These are phyloP conservation scores for Drosophila planitibia DNA, from an alignment of 2,888 invertebrate genomes.

Conservation along the genomic window DNA sequence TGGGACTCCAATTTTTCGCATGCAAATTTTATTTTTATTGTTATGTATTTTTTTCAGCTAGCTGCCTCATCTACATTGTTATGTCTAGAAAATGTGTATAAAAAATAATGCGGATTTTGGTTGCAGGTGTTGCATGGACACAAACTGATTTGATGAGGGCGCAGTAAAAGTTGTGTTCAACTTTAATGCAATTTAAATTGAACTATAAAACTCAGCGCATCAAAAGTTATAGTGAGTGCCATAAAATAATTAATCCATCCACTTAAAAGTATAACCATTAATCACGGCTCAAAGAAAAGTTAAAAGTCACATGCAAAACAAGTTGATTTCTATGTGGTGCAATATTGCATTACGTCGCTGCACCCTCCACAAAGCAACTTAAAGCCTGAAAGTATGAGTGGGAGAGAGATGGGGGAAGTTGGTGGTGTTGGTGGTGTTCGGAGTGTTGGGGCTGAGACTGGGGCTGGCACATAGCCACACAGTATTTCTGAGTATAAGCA, in stretches of 20 bases:
- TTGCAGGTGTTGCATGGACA: not conserved
- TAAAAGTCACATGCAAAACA: not conserved
- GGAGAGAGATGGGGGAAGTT: not conserved
- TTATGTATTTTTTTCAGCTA: not conserved
- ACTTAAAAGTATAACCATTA: not conserved
- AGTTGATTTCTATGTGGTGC: not conserved
- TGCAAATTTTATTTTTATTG: not conserved
- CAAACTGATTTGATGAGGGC: not conserved
- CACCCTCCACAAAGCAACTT: not conserved
- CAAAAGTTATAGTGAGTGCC: not conserved
- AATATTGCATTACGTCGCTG: not conserved
- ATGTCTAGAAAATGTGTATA: not conserved
- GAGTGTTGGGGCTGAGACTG: too few species aligned
- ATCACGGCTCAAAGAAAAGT: not conserved
- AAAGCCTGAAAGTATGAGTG: not conserved
- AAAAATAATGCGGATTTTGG: not conserved
- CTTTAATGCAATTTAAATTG: not conserved
- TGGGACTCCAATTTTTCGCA: not conserved
- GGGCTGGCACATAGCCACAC: not conserved
- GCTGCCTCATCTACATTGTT: not conserved
- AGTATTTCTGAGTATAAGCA: slow-evolving; percentile 7
- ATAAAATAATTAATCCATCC: not conserved
- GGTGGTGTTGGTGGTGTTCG: not conserved
- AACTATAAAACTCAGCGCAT: not conserved
- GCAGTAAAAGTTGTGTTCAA: not conserved